A percentile compares a stretch with the other conserved stretches of the same genome.
These are phyloP conservation scores for Drosophila prosaltans DNA, from an alignment of 1,140 invertebrate genomes.

Conservation along the genomic window DNA sequence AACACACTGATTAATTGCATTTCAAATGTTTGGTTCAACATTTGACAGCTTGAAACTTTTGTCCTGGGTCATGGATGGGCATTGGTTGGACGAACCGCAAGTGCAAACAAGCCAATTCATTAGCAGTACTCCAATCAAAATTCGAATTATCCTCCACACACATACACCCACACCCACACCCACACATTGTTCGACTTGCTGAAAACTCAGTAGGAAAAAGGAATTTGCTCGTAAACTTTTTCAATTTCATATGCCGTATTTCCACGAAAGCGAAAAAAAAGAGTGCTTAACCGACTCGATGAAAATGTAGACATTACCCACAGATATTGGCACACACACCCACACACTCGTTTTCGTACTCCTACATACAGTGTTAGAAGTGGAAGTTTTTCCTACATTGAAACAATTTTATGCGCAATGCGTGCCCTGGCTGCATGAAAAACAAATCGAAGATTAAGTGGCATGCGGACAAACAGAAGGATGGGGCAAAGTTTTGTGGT, in stretches of 20 bases:
- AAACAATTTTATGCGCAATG: constrained; percentile 75
- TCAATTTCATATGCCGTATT: constrained; percentile 62
- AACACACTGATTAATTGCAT: constrained; percentile 74
- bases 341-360: neutral
- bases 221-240: constrained; percentile 66
- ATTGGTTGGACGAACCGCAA: constrained; percentile 12
- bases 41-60: constrained; percentile 17
- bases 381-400: constrained; percentile 48
- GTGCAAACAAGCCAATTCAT: constrained; percentile 72
- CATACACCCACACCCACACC: neutral
- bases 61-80: neutral
- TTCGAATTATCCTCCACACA: constrained; percentile 42
- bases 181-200: neutral
- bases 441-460: constrained; percentile 73
- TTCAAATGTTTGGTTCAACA: constrained; percentile 57
- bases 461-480: constrained; percentile 30
- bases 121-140: constrained; percentile 56
- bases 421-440: constrained; percentile 71
- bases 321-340: constrained; percentile 6
- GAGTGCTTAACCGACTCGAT: constrained; percentile 54
- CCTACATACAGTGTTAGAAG: constrained; percentile 27
- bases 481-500: constrained; percentile 7
- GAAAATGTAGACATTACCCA: constrained; percentile 59
- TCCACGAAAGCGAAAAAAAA: constrained; percentile 18
- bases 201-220: constrained; percentile 44